These are phyloP conservation scores for Enoplosus armatus DNA, from an alignment of 2,797 vertebrate species.

Conservation along the genomic window DNA sequence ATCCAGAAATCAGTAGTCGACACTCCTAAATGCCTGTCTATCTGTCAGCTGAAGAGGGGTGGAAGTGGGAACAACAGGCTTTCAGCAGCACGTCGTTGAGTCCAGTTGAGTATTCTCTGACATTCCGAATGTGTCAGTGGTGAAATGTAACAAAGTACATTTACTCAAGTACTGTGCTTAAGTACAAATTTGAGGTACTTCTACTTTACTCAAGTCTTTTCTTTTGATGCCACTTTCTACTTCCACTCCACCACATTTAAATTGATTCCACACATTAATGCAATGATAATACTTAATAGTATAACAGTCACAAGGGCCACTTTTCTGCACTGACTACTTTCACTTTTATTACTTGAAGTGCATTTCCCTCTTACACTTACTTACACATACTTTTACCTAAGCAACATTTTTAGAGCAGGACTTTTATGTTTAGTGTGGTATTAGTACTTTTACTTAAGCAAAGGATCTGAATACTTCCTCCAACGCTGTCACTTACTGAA, in stretches of 20 bases:
- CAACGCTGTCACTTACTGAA: not conserved
- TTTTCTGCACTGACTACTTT: too few relatives aligned
- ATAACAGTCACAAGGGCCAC: too few relatives aligned
- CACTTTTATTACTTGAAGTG: too few relatives aligned
- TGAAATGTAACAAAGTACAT: not conserved
- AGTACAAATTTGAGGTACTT: not conserved
- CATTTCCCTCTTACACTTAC: too few relatives aligned
- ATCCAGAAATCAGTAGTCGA: conserved; percentile 42
- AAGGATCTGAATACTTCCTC: conserved; percentile 2
- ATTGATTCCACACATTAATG: too few relatives aligned
- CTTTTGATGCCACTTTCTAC: not conserved
- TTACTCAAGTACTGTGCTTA: not conserved
- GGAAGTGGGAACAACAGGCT: not conserved
- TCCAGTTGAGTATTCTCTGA: conserved; percentile 5
- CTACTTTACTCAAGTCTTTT: not conserved
- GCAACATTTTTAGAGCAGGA: too few relatives aligned
- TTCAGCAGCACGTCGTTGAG: conserved; percentile 2
- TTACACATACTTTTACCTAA: too few relatives aligned
- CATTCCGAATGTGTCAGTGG: not conserved
- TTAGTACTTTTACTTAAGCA: not conserved
- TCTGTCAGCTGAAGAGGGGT: conserved; percentile 28
- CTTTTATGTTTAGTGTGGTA: not conserved
- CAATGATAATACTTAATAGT: too few relatives aligned
- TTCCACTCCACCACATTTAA: not conserved
- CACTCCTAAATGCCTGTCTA: conserved; percentile 4